Evolutionary conservation across 1,140 invertebrate genomes (phyloP).

Genomic region (Sminthurides bifidus): DNA sequence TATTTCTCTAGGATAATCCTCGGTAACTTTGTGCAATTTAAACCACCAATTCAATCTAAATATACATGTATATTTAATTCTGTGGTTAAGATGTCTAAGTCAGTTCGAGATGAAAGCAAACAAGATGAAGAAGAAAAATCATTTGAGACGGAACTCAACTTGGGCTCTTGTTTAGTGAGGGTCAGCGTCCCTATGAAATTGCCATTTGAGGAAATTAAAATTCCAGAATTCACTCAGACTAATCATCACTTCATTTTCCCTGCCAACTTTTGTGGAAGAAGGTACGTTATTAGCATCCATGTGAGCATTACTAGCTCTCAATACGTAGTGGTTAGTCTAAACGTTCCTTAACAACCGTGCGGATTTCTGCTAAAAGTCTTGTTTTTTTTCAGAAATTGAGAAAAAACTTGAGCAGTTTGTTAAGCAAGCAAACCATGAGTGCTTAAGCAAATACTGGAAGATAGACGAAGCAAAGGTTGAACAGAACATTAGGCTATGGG

Average conservation of each 20-base stretch:
- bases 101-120: background rate
- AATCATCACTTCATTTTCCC: slow-evolving; percentile 53
- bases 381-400: slow-evolving; percentile 36
- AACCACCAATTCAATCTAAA: no score
- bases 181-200: slow-evolving; percentile 51
- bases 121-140: background rate
- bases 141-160: slow-evolving; percentile 12
- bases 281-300: slow-evolving; percentile 34
- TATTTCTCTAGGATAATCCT: no score
- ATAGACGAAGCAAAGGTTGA: slow-evolving; percentile 50
- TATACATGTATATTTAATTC: background rate
- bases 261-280: slow-evolving; percentile 55
- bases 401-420: slow-evolving; percentile 37
- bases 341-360: slow-evolving; percentile 43
- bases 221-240: slow-evolving; percentile 53
- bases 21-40: no score
- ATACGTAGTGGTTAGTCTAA: slow-evolving; percentile 25
- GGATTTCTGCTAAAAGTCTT: slow-evolving; percentile 22
- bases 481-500: slow-evolving; percentile 53
- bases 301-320: background rate
- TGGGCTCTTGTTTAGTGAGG: slow-evolving; percentile 27
- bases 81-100: background rate
- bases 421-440: slow-evolving; percentile 40
- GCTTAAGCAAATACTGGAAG: slow-evolving; percentile 43
- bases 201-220: slow-evolving; percentile 43